These are phyloP conservation scores for Octodon degus DNA, from an alignment of 2,113 vertebrate species.

Conservation along the genomic window DNA sequence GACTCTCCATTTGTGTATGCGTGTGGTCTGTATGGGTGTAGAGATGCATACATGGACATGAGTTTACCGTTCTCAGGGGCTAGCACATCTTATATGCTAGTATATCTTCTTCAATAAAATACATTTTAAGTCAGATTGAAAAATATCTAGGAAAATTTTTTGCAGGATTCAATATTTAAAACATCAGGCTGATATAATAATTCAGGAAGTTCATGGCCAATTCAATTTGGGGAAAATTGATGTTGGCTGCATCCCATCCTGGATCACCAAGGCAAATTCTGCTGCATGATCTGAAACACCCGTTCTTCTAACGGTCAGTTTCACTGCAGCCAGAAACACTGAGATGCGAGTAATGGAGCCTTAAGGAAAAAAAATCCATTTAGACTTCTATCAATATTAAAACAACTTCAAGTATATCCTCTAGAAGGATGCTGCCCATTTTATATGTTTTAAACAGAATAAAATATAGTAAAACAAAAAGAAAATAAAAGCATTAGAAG, in stretches of 20 bases:
- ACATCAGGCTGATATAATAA: neutral
- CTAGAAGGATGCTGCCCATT: neutral
- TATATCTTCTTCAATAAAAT: neutral
- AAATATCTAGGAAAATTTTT: neutral
- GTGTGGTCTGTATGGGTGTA: neutral
- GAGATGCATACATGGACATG: neutral
- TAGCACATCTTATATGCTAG: neutral
- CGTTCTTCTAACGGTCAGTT: neutral
- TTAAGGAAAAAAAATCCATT: neutral
- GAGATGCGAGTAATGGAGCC: neutral
- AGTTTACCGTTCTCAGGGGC: neutral
- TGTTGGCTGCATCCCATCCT: neutral
- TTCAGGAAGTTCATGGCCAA: neutral
- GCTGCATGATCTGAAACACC: neutral
- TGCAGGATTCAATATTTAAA: neutral
- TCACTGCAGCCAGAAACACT: neutral
- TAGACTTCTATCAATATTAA: neutral
- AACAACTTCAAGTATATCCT: neutral
- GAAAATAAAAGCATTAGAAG: no score
- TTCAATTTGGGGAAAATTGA: neutral
- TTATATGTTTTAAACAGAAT: neutral
- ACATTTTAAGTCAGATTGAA: neutral
- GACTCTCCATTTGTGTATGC: fast-evolving
- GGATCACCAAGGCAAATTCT: neutral
- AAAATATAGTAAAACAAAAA: no score